A percentile compares a stretch with the other conserved stretches of the same genome.
These are phyloP conservation scores for Pteropus rufus DNA, from an alignment of 2,797 vertebrate species.

Conservation along the genomic window DNA sequence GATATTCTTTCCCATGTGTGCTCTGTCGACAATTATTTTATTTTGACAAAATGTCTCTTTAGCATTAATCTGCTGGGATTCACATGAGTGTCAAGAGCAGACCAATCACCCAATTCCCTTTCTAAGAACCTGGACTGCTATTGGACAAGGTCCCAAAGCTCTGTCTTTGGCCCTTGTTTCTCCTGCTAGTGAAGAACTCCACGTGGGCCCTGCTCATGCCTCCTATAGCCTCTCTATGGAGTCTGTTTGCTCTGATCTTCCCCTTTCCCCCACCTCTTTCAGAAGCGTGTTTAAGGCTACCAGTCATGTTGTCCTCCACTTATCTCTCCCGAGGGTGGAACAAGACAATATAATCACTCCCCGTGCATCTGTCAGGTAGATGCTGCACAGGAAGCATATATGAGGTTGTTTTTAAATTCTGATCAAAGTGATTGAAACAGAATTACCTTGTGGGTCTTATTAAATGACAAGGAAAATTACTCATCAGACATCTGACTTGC, in stretches of 20 bases:
- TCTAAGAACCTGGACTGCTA: neutral
- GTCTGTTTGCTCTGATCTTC: neutral
- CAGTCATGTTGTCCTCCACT: neutral
- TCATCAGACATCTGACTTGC: slow-evolving; percentile 46
- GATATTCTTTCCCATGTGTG: neutral
- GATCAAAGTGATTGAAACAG: slow-evolving; percentile 73
- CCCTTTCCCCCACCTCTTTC: neutral
- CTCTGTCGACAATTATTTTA: neutral
- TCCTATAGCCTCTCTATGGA: neutral
- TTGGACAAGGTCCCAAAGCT: neutral
- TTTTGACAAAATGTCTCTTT: neutral
- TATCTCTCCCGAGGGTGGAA: slow-evolving; percentile 37
- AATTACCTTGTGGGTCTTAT: slow-evolving; percentile 58
- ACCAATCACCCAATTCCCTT: neutral
- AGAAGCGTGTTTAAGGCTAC: neutral
- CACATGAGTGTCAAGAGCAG: neutral
- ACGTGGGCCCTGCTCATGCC: neutral
- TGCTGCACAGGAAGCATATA: slow-evolving; percentile 15
- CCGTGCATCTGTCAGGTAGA: slow-evolving; percentile 66
- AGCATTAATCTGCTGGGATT: neutral
- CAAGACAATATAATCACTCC: slow-evolving; percentile 61
- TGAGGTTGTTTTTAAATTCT: slow-evolving; percentile 70
- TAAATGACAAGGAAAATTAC: slow-evolving; percentile 71
- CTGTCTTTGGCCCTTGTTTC: neutral
- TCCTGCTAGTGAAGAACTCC: neutral